Conservation (phyloP, 35 echinoderm and acorn worm species). For the Ophioderma brevispina region DNA sequence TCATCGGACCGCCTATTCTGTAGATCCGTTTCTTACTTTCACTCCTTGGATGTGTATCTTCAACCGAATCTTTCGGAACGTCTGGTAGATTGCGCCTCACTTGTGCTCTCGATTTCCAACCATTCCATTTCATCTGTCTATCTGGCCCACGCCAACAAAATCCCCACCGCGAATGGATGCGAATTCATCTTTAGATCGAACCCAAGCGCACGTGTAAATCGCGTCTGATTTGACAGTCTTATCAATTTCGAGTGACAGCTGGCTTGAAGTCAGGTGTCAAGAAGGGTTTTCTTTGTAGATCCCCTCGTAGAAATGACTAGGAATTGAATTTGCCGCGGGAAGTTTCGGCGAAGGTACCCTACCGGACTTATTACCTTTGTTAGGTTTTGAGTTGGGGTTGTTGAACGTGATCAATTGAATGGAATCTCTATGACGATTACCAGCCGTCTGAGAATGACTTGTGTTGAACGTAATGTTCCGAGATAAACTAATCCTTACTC, state of each 20-base stretch:
- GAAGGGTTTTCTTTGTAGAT: conserved; percentile 53
- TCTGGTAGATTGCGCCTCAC: neutral
- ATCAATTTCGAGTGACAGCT: conserved; percentile 21
- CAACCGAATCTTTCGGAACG: too few species aligned
- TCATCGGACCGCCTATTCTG: conserved; percentile 3
- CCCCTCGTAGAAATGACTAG: neutral
- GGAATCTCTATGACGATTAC: neutral
- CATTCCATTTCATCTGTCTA: neutral
- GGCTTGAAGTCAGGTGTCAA: conserved; percentile 61
- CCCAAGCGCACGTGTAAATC: conserved; percentile 81
- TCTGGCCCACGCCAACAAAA: neutral
- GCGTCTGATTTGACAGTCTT: conserved; percentile 45
- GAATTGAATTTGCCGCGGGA: neutral
- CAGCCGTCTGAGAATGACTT: conserved; percentile 33
- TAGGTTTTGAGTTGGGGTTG: neutral
- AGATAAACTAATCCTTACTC: conserved; percentile 10
- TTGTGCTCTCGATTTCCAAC: conserved; percentile 21
- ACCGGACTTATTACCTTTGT: neutral
- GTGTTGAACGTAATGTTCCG: conserved; percentile 76
- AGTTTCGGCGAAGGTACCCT: neutral
- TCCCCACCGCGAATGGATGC: neutral
- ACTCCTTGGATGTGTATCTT: neutral
- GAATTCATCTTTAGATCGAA: conserved; percentile 63
- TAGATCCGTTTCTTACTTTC: neutral
- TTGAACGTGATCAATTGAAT: neutral